phyloP scores from a whole-genome alignment of 2,113 vertebrate genomes.

The Oxyura jamaicensis region DNA sequence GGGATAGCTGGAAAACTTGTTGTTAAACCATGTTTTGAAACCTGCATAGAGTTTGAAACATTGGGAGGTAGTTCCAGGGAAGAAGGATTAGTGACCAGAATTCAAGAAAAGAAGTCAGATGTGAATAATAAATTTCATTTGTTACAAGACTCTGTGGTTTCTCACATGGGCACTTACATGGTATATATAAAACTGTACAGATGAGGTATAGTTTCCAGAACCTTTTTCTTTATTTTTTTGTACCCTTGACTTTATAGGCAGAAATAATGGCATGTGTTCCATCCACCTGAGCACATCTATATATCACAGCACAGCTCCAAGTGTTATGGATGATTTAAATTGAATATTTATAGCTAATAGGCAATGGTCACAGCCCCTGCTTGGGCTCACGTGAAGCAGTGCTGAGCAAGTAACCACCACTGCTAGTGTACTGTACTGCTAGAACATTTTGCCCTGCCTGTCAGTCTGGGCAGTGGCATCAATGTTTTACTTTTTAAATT shows the following conservation, averaged over 20 bases:
- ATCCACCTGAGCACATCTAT: not conserved
- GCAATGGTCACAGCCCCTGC: accelerated
- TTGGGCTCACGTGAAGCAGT: not conserved
- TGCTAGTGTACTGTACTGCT: not conserved
- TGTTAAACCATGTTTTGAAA: slow-evolving; percentile 37
- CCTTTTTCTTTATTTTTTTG: not conserved
- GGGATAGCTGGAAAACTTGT: not conserved
- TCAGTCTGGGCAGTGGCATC: not conserved
- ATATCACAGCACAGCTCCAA: not conserved
- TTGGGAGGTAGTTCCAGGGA: not conserved
- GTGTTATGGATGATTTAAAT: not conserved
- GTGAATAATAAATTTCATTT: slow-evolving; percentile 25
- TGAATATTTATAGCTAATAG: not conserved
- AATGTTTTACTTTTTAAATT: not conserved
- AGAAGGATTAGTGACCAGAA: slow-evolving; percentile 39
- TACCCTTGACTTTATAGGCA: not conserved
- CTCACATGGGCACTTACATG: not conserved
- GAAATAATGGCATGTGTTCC: not conserved
- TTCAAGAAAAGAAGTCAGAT: slow-evolving; percentile 28
- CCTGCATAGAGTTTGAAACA: not conserved
- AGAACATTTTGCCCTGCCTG: not conserved
- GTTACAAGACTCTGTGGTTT: not conserved
- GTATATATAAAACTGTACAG: not conserved
- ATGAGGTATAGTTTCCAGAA: slow-evolving; percentile 14
- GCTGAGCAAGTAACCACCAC: not conserved